Percentiles rank a stretch among this genome's conserved stretches.
Evolutionary conservation across 2,888 invertebrate species (phyloP).

Genomic region (Panopea generosa): DNA sequence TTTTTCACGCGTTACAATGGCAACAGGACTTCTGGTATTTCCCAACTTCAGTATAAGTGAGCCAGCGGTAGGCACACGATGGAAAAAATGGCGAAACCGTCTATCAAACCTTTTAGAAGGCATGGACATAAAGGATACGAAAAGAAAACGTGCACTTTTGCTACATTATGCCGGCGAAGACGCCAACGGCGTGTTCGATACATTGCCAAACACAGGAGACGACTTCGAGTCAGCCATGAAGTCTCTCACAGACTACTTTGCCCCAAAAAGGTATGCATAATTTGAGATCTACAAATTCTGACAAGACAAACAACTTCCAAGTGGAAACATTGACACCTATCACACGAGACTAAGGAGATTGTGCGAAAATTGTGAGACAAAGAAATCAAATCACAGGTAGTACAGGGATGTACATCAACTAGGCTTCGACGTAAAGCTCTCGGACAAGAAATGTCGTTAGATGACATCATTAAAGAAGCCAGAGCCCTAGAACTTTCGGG

Average conservation of each 20-base stretch:
- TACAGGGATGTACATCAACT: slow-evolving; percentile 51
- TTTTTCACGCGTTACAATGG: too few relatives aligned
- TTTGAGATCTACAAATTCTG: too few relatives aligned
- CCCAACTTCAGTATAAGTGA: too few relatives aligned
- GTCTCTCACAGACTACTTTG: slow-evolving; percentile 44
- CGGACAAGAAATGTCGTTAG: neutral
- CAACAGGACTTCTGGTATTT: too few relatives aligned
- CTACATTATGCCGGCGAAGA: slow-evolving; percentile 56
- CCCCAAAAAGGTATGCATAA: slow-evolving; percentile 52
- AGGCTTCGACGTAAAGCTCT: slow-evolving; percentile 44
- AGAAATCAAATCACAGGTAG: slow-evolving; percentile 24
- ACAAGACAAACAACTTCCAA: too few relatives aligned
- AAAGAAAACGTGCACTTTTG: slow-evolving; percentile 44
- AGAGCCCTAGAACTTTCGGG: slow-evolving; percentile 36
- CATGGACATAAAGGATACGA: slow-evolving; percentile 44
- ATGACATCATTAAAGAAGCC: neutral
- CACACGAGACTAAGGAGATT: slow-evolving; percentile 44
- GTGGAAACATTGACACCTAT: slow-evolving; percentile 41
- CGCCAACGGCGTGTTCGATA: slow-evolving; percentile 54
- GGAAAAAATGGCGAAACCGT: slow-evolving; percentile 42
- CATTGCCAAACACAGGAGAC: slow-evolving; percentile 26
- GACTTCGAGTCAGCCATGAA: slow-evolving; percentile 28
- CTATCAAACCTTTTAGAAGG: slow-evolving; percentile 41
- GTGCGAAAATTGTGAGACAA: slow-evolving; percentile 38
- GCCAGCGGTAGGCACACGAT: slow-evolving; percentile 19